These are phyloP conservation scores for Dipus sagitta DNA, from an alignment of 2,797 vertebrate genomes.

Conservation along the genomic window DNA sequence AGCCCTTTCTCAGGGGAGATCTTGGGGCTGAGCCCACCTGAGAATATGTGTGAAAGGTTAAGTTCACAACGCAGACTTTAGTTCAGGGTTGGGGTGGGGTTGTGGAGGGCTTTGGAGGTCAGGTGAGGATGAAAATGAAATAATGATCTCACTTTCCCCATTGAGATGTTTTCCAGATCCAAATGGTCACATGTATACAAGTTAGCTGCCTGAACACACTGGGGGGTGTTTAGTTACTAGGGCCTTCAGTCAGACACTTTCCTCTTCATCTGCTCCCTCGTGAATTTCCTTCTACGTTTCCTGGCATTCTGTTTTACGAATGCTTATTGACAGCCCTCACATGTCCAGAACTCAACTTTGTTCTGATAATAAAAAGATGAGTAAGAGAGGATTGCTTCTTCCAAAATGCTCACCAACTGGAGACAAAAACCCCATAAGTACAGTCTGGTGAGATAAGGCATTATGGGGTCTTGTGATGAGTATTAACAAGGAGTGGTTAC, in stretches of 20 bases:
- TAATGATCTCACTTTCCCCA: neutral
- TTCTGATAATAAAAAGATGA: neutral
- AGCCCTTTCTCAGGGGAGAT: neutral
- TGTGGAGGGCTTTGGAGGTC: neutral
- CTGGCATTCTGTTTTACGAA: neutral
- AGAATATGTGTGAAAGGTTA: neutral
- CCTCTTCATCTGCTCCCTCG: neutral
- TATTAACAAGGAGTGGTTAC: neutral
- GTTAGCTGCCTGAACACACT: neutral
- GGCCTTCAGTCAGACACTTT: neutral
- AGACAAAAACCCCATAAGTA: neutral
- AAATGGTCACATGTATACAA: neutral
- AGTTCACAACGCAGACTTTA: neutral
- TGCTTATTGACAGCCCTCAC: neutral
- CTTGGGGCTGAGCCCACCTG: neutral
- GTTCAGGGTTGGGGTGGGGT: neutral
- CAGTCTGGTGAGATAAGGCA: neutral
- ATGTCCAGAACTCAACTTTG: neutral
- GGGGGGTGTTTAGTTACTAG: no score
- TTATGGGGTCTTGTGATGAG: neutral
- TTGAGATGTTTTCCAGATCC: conserved; percentile 4
- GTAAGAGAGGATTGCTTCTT: neutral
- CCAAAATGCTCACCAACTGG: neutral
- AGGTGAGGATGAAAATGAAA: neutral
- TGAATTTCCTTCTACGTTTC: neutral